Conservation (phyloP, 2,888 invertebrate species). For the Lasioglossum pauxillum region DNA sequence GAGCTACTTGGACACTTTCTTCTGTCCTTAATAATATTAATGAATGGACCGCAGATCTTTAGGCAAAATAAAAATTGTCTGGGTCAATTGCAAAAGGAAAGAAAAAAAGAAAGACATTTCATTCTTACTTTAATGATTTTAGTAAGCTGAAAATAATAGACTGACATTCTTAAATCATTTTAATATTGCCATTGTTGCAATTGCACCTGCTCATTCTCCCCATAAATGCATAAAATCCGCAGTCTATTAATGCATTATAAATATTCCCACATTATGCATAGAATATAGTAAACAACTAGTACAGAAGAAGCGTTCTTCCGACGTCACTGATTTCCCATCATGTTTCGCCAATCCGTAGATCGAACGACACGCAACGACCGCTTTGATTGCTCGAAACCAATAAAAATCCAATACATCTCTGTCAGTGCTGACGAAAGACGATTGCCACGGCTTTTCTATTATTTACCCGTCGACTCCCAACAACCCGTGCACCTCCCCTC, state of each 20-base stretch:
- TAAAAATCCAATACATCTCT: constrained; percentile 76
- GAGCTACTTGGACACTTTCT: too few species aligned
- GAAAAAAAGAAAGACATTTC: too few species aligned
- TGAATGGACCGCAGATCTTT: neutral
- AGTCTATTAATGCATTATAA: neutral
- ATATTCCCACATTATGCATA: neutral
- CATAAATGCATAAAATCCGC: too few species aligned
- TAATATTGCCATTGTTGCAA: too few species aligned
- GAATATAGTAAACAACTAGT: neutral
- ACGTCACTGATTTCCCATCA: constrained; percentile 49
- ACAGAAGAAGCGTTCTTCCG: neutral
- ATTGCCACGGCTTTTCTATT: constrained; percentile 64
- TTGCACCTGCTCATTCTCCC: too few species aligned
- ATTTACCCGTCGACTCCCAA: constrained; percentile 56
- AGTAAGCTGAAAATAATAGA: too few species aligned
- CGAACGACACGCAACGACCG: constrained; percentile 49
- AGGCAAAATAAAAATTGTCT: too few species aligned
- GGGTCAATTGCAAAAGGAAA: too few species aligned
- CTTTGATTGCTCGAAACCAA: constrained; percentile 75
- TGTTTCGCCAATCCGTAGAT: constrained; percentile 36
- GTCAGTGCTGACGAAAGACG: constrained; percentile 68
- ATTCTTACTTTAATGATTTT: too few species aligned
- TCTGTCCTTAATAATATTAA: too few species aligned
- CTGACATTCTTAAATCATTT: too few species aligned
- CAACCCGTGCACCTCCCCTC: neutral